Base-by-base conservation (phyloP, 2,113 vertebrate genomes). In the Ceratotherium simum region DNA sequence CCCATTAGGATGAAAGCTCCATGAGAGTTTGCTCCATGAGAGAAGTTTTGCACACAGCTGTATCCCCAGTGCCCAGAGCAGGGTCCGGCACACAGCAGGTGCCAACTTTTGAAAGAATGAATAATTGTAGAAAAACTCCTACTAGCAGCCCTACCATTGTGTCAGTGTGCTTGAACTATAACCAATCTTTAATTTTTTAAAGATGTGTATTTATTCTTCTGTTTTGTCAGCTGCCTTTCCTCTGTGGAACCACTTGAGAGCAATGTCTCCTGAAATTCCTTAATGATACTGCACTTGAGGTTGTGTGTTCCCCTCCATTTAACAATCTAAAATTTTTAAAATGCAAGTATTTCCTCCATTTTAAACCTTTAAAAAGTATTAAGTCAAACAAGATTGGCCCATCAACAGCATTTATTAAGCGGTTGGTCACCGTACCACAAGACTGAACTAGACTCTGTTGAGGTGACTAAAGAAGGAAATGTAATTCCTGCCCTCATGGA, bases 361-460 rank as follows among this genome's bases (percentile, higher is more conserved):
- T 69, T 65, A 84, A 76, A 14, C 17, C 9, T 93, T 91, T 72
- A 93, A 93, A 98, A 96, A 78, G 29, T 80, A 62, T 82, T 31
- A 39, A 56, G 11, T 78, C 39, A 67, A 79, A 73, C 16, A 67
- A 82, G 56, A 90, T 33, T 27, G 23, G 31, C 18, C 79, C 31
- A 9, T 56, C 16, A 25, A 62, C 6, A 87, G 78, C 18, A 64
- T 78, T 95, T 97, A 56, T 8, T 46, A 11, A 58, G 51, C 91
- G 7, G 48, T 2, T 54, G n/a, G 81, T 82, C 65, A 76, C 10
- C 10, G 3, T 54, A 31, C 31, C 4, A 10, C 51, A 39, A 70
- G 16, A 62, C 20, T 73, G 31, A 96, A 58, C 4, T n/a, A 36
- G 31, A 85, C n/a, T 86, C 54, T 48, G 18, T 48, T 29, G 29